These are phyloP conservation scores for Picathartes gymnocephalus DNA, from an alignment of 2,113 vertebrate genomes.

Conservation along the genomic window DNA sequence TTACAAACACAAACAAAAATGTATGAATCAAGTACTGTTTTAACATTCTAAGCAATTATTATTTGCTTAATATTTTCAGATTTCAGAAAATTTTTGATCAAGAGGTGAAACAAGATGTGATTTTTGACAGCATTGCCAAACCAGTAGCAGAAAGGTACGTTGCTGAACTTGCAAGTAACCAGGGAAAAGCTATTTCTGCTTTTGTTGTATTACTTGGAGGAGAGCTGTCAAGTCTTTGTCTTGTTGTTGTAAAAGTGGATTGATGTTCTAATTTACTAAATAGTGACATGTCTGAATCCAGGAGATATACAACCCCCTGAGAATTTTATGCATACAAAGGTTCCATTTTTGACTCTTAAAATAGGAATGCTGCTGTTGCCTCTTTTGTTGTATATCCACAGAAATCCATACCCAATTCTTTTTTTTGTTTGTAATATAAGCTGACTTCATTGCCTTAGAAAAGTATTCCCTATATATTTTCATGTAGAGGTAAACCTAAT, in stretches of 20 bases:
- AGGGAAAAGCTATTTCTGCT: neutral
- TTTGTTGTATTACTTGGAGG: neutral
- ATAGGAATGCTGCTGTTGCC: neutral
- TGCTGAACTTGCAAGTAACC: neutral
- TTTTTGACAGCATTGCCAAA: conserved; percentile 90
- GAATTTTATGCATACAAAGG: neutral
- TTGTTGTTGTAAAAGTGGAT: neutral
- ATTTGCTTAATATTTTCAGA: conserved; percentile 77
- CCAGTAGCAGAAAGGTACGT: conserved; percentile 94
- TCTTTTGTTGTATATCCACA: neutral
- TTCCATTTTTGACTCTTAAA: neutral
- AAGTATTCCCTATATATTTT: neutral
- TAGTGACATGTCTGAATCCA: neutral
- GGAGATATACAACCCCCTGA: neutral
- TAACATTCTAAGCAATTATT: conserved; percentile 45
- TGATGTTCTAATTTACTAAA: neutral
- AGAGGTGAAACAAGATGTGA: conserved; percentile 83
- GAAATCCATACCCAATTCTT: neutral
- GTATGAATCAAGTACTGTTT: conserved; percentile 63
- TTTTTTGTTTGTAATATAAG: neutral
- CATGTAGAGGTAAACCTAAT: neutral
- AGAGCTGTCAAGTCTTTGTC: neutral
- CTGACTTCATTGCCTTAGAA: neutral
- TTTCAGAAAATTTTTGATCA: conserved; percentile 96
- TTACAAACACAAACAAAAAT: conserved; percentile 51